Evolutionary conservation across 2,113 vertebrate genomes (phyloP).

Genomic region (Suricata suricatta): DNA sequence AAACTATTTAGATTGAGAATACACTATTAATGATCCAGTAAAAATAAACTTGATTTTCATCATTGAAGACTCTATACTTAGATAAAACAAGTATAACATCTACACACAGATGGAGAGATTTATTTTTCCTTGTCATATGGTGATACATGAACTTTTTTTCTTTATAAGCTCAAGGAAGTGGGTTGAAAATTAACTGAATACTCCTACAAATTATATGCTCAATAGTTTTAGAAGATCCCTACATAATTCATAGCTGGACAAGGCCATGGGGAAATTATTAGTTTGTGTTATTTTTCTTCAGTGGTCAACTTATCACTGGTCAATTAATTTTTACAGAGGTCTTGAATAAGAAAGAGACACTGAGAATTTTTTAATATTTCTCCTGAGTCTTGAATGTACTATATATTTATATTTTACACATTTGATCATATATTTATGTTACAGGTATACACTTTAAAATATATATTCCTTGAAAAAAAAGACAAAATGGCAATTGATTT

Average conservation of each 20-base stretch:
- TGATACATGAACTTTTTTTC: background rate
- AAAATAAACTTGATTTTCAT: background rate
- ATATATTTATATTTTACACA: background rate
- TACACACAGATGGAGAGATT: background rate
- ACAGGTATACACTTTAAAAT: background rate
- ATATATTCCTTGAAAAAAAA: background rate
- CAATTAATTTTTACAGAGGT: background rate
- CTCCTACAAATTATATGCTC: slow-evolving; percentile 18
- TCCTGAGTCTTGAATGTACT: background rate
- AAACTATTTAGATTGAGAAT: background rate
- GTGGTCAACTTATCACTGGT: background rate
- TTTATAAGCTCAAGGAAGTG: background rate
- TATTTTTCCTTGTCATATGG: background rate
- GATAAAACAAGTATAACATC: background rate
- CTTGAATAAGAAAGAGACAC: background rate
- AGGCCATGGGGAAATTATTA: background rate
- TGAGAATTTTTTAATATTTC: background rate
- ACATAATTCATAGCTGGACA: background rate
- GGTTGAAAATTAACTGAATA: background rate
- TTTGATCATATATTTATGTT: background rate
- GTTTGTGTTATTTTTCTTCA: background rate
- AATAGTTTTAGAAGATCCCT: background rate
- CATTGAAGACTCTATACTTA: background rate
- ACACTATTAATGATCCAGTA: background rate
- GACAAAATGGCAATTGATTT: background rate